phyloP scores from a whole-genome alignment of 2,113 vertebrate genomes.

The Rattus norvegicus region GRCr8 NC_086022.1:29661501-29662000 shows the following conservation, averaged over 20 bases:
- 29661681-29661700: constrained; percentile 36
- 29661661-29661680: neutral
- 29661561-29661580: too few species aligned
- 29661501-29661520: too few species aligned
- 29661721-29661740: neutral
- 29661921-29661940: neutral
- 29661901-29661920: neutral
- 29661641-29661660: too few species aligned
- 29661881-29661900: neutral
- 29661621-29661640: too few species aligned
- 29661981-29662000: neutral
- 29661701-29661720: neutral
- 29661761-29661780: neutral
- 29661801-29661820: neutral
- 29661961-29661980: neutral
- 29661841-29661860: neutral
- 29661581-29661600: too few species aligned
- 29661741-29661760: constrained; percentile 2
- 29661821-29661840: neutral
- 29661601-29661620: too few species aligned
- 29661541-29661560: too few species aligned
- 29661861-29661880: neutral
- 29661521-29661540: too few species aligned
- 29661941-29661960: neutral
- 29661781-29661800: neutral